These are phyloP conservation scores for Ecliptopera silaceata DNA, from an alignment of 2,888 invertebrate genomes.

Conservation along the genomic window DNA sequence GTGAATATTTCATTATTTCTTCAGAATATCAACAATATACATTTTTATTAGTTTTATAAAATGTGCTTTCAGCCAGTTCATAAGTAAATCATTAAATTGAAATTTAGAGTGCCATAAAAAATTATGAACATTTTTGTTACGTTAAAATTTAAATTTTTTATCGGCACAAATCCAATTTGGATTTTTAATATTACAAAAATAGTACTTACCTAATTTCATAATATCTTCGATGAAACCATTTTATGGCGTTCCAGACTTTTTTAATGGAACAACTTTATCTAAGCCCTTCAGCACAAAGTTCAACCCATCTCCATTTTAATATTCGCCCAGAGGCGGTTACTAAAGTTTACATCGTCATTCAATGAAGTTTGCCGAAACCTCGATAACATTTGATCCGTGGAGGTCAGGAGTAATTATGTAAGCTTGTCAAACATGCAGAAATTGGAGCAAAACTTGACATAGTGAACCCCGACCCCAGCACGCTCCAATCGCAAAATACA, in stretches of 20 bases:
- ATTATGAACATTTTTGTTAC: no score
- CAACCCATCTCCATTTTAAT: conserved; percentile 33
- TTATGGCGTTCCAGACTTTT: conserved; percentile 9
- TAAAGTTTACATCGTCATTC: conserved; percentile 34
- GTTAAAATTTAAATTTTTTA: no score
- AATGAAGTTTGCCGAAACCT: conserved; percentile 33
- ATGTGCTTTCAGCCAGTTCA: not conserved
- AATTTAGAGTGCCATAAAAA: no score
- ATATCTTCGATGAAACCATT: not conserved
- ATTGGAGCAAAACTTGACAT: conserved; percentile 33
- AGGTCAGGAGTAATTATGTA: conserved; percentile 35
- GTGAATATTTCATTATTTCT: no score
- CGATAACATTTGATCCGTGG: conserved; percentile 31
- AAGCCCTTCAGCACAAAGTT: conserved; percentile 34
- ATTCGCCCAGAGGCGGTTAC: conserved; percentile 28
- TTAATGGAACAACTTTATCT: conserved; percentile 31
- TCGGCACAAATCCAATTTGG: no score
- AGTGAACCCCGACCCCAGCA: conserved; percentile 25
- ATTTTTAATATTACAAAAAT: not conserved
- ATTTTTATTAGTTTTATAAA: no score
- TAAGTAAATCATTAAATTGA: not conserved
- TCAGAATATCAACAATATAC: no score
- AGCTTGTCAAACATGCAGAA: conserved; percentile 31
- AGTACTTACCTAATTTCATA: not conserved
- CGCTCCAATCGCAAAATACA: conserved; percentile 18